These are phyloP conservation scores for Rhabdornis inornatus DNA, from an alignment of 2,113 vertebrate species.

Conservation along the genomic window DNA sequence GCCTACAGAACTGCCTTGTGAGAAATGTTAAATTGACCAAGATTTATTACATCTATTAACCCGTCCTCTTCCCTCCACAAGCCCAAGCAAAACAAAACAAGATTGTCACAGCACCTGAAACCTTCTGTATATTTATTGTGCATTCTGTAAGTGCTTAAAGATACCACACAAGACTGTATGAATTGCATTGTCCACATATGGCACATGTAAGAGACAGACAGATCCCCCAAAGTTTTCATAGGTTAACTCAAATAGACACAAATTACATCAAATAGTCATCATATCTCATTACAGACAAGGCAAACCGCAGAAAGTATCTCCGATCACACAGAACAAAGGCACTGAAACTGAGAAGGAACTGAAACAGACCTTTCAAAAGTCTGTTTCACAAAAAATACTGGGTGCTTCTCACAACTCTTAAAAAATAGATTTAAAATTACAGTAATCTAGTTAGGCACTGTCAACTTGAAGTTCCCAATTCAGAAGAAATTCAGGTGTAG, in stretches of 20 bases:
- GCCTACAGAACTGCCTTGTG: neutral
- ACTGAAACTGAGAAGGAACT: neutral
- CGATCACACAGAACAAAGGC: neutral
- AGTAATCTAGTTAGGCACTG: neutral
- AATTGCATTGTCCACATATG: neutral
- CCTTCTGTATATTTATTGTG: neutral
- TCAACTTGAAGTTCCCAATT: neutral
- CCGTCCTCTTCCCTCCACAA: neutral
- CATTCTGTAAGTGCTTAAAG: neutral
- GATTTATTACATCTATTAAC: neutral
- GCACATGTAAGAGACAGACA: neutral
- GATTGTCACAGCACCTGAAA: neutral
- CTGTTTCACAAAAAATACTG: neutral
- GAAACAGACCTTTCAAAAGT: neutral
- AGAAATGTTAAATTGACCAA: neutral
- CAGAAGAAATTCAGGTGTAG: neutral
- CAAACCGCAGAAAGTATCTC: neutral
- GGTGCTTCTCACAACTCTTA: neutral
- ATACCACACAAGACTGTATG: neutral
- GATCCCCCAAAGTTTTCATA: neutral
- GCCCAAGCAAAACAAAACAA: neutral
- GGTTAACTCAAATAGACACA: neutral
- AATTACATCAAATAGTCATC: neutral
- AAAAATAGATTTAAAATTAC: neutral
- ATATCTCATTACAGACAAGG: neutral